Conservation (phyloP, 2,797 vertebrate genomes). For the Alfaro cultratus region DNA sequence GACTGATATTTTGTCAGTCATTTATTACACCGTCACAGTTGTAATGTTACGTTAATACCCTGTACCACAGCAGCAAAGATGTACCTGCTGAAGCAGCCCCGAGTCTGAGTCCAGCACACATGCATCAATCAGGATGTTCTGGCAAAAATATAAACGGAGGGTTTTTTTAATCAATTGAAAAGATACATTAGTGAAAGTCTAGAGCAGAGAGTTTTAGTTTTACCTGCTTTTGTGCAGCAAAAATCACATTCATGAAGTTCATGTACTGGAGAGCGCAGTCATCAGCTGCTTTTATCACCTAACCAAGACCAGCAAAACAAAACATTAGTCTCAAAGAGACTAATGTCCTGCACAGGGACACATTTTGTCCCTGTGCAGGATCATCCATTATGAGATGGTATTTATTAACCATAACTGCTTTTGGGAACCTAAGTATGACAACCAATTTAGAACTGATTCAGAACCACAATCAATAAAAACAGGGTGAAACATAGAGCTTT, state of each 20-base stretch:
- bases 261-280: constrained; percentile 95
- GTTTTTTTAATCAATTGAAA: neutral
- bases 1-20: neutral
- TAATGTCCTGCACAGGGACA: no score
- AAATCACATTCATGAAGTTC: constrained; percentile 99
- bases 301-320: constrained; percentile 18
- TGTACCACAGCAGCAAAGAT: neutral
- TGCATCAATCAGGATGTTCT: constrained; percentile 97
- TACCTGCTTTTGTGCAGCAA: constrained; percentile 97
- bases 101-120: constrained; percentile 94
- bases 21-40: neutral
- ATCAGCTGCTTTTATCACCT: constrained; percentile 97
- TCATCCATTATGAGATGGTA: neutral
- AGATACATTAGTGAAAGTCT: neutral
- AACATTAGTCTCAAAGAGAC: constrained; percentile 15
- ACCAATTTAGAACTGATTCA: neutral
- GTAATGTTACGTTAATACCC: neutral
- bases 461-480: neutral
- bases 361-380: neutral
- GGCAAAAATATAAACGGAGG: constrained; percentile 45
- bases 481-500: neutral
- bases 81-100: constrained; percentile 95
- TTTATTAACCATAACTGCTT: neutral
- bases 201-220: neutral
- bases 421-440: neutral